Percentiles rank a stretch among this genome's conserved stretches.
Conservation (phyloP, 2,797 vertebrate genomes). For the Pygocentrus nattereri region DNA sequence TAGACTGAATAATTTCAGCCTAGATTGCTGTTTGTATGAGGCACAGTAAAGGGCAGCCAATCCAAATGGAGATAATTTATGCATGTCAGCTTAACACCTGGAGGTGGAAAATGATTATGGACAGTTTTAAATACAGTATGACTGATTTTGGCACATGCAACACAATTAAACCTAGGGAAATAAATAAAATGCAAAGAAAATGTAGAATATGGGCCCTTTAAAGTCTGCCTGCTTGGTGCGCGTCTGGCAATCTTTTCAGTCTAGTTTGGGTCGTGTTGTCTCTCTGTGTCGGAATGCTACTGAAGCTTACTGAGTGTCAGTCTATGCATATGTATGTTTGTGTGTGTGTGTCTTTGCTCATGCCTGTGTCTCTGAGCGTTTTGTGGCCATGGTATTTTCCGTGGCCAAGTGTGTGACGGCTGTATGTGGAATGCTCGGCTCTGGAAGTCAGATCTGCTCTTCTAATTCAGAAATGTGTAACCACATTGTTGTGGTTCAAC, state of each 20-base stretch:
- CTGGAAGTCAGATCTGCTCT: not conserved
- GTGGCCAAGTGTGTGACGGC: not conserved
- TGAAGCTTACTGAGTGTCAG: constrained; percentile 22
- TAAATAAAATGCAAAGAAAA: not conserved
- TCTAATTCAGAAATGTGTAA: constrained; percentile 35
- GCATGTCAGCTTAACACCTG: too few relatives aligned
- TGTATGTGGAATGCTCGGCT: constrained; percentile 8
- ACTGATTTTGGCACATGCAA: too few relatives aligned
- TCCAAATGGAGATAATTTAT: too few relatives aligned
- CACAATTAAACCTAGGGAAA: too few relatives aligned
- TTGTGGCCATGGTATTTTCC: constrained; percentile 17
- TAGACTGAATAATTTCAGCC: too few relatives aligned
- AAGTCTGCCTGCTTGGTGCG: constrained; percentile 41
- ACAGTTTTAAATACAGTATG: too few relatives aligned
- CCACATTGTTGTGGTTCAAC: not conserved
- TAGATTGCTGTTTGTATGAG: too few relatives aligned
- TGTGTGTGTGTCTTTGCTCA: not conserved
- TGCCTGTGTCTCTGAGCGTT: not conserved
- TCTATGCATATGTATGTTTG: constrained; percentile 9
- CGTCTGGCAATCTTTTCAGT: not conserved
- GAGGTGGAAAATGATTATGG: too few relatives aligned
- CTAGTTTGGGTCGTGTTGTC: constrained; percentile 36
- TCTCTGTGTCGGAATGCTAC: constrained; percentile 44
- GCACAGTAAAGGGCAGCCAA: too few relatives aligned
- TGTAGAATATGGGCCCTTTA: constrained; percentile 7